Evolutionary conservation across 2,797 vertebrate species (phyloP).

Genomic region (Discoglossus pictus): DNA sequence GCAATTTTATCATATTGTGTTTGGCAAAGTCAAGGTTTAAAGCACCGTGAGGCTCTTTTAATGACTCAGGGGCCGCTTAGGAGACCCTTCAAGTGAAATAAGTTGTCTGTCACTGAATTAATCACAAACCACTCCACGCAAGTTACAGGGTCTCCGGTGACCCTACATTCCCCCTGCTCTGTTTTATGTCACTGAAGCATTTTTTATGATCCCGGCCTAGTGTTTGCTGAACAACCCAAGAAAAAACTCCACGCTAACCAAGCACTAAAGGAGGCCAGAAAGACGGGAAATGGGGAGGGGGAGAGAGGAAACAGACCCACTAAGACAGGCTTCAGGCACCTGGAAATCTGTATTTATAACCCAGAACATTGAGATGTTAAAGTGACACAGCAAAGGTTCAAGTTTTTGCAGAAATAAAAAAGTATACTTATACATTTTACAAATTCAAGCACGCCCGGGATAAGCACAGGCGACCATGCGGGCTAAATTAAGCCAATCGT

Average conservation of each 20-base stretch:
- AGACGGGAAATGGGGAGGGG: slow-evolving; percentile 5
- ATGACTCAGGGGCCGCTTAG: too few species aligned
- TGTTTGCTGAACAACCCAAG: not conserved
- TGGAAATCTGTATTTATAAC: slow-evolving; percentile 16
- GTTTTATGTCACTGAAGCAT: slow-evolving; percentile 20
- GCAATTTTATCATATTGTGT: too few species aligned
- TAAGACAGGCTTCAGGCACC: slow-evolving; percentile 13
- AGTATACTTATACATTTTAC: too few species aligned
- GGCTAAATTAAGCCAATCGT: too few species aligned
- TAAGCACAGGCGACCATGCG: too few species aligned
- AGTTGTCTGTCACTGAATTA: too few species aligned
- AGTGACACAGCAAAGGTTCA: not conserved
- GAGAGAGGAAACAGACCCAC: slow-evolving; percentile 27
- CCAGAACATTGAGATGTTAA: not conserved
- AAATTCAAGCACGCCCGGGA: too few species aligned
- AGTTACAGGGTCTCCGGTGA: too few species aligned
- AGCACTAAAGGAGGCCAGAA: not conserved
- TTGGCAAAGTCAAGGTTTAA: too few species aligned
- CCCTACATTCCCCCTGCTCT: not conserved
- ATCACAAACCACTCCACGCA: too few species aligned
- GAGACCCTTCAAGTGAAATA: too few species aligned
- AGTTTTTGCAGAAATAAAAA: not conserved
- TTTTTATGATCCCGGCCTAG: not conserved
- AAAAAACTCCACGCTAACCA: slow-evolving; percentile 6
- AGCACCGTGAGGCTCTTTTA: too few species aligned